Percentiles rank a stretch among this genome's conserved stretches.
phyloP scores from a whole-genome alignment of 2,797 vertebrate genomes.

The Eulemur rubriventer region DNA sequence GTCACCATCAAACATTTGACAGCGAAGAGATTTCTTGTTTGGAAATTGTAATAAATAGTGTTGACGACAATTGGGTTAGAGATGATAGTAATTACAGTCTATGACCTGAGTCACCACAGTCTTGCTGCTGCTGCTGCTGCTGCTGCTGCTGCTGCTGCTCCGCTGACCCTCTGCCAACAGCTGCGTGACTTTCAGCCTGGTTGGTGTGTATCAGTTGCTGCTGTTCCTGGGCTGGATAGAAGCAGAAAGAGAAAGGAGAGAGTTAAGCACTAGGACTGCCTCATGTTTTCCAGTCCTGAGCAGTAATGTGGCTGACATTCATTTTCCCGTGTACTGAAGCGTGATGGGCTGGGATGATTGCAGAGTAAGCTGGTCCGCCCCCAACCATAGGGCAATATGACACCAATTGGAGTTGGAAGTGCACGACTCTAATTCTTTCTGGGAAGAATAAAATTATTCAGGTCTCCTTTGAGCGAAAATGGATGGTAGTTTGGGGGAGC shows the following conservation, averaged over 20 bases:
- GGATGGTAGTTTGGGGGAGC: background rate
- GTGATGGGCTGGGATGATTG: background rate
- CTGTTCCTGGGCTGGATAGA: slow-evolving; percentile 76
- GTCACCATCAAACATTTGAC: background rate
- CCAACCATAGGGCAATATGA: accelerated
- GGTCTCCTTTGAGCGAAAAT: background rate
- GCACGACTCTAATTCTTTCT: background rate
- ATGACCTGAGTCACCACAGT: slow-evolving; percentile 82
- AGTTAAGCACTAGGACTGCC: background rate
- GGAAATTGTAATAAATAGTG: background rate
- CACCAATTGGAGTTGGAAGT: background rate
- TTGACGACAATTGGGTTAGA: background rate
- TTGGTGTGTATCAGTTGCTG: slow-evolving; percentile 74
- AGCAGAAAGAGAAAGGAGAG: slow-evolving; percentile 11
- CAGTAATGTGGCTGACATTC: background rate
- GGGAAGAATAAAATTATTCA: background rate
- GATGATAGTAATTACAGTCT: background rate
- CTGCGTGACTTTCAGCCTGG: slow-evolving; percentile 86
- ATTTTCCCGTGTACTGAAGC: slow-evolving; percentile 18
- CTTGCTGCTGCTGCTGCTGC: slow-evolving; percentile 48
- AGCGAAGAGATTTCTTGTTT: slow-evolving; percentile 24
- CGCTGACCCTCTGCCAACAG: background rate
- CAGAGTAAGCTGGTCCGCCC: background rate
- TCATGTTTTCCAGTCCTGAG: background rate
- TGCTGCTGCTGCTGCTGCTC: slow-evolving; percentile 31